Percentiles rank a stretch among this genome's conserved stretches.
Conservation (phyloP, 2,888 invertebrate species). For the Parnassius glacialis region DNA sequence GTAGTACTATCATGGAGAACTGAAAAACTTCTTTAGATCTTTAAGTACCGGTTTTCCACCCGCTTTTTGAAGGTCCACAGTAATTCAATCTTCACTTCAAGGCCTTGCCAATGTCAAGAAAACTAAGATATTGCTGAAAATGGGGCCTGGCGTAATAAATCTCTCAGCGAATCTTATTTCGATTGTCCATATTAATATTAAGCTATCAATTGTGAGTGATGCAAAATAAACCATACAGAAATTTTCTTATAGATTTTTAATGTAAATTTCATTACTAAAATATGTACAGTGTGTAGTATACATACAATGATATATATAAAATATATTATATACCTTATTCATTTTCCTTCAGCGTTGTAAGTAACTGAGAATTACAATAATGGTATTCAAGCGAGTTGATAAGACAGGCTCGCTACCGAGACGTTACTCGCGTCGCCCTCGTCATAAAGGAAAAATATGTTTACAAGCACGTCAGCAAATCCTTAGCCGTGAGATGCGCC, state of each 20-base stretch:
- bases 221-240: constrained; percentile 32
- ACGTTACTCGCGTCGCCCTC: constrained; percentile 24
- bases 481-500: constrained; percentile 51
- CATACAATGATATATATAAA: too few species aligned
- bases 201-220: constrained; percentile 28
- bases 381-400: constrained; percentile 13
- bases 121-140: constrained; percentile 35
- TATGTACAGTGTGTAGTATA: too few species aligned
- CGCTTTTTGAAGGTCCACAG: too few species aligned
- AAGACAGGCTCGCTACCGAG: constrained; percentile 16
- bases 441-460: constrained; percentile 54
- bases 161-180: constrained; percentile 29
- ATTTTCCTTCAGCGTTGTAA: constrained; percentile 8
- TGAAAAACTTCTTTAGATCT: too few species aligned
- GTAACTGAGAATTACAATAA: constrained; percentile 24
- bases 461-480: constrained; percentile 71
- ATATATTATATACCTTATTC: constrained; percentile 14
- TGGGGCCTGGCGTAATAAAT: constrained; percentile 29
- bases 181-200: constrained; percentile 38
- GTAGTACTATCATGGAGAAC: too few species aligned
- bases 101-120: too few species aligned
- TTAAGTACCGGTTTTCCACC: too few species aligned
- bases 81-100: too few species aligned
- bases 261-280: too few species aligned
- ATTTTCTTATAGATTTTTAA: too few species aligned